These are phyloP conservation scores for Selenia dentaria DNA, from an alignment of 2,888 invertebrate species.

Conservation along the genomic window DNA sequence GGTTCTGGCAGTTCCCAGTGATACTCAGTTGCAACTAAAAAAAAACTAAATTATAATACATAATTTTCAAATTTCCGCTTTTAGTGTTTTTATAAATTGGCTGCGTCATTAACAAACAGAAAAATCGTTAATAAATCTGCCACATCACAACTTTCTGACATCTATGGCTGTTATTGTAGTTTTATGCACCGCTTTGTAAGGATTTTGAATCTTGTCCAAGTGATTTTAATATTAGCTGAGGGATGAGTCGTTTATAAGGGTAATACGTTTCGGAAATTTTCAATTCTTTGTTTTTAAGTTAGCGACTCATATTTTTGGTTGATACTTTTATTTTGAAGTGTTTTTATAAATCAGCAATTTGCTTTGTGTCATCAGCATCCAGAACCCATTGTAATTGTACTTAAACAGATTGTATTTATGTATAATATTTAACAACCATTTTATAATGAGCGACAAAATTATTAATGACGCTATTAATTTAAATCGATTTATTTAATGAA, in stretches of 20 bases:
- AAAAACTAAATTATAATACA: too few species aligned
- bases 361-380: too few species aligned
- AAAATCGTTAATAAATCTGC: not conserved
- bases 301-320: not conserved
- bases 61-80: too few species aligned
- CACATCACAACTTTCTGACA: not conserved
- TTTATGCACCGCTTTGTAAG: slow-evolving; percentile 36
- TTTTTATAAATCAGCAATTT: too few species aligned
- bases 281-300: slow-evolving; percentile 1
- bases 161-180: slow-evolving; percentile 23
- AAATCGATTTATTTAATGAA: slow-evolving; percentile 22
- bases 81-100: too few species aligned
- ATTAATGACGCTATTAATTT: slow-evolving; percentile 15
- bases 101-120: too few species aligned
- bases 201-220: slow-evolving; percentile 37
- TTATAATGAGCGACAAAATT: slow-evolving; percentile 8
- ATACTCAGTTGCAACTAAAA: too few species aligned
- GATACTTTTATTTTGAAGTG: too few species aligned
- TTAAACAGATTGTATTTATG: too few species aligned
- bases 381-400: too few species aligned
- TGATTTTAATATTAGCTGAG: slow-evolving; percentile 36
- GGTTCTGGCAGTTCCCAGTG: too few species aligned
- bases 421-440: too few species aligned
- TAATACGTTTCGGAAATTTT: slow-evolving; percentile 1
- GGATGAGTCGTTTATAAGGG: slow-evolving; percentile 10